A percentile compares a stretch with the other conserved stretches of the same genome.
These are phyloP conservation scores for Lepidurus apus DNA, from an alignment of 1,140 invertebrate genomes.

Conservation along the genomic window DNA sequence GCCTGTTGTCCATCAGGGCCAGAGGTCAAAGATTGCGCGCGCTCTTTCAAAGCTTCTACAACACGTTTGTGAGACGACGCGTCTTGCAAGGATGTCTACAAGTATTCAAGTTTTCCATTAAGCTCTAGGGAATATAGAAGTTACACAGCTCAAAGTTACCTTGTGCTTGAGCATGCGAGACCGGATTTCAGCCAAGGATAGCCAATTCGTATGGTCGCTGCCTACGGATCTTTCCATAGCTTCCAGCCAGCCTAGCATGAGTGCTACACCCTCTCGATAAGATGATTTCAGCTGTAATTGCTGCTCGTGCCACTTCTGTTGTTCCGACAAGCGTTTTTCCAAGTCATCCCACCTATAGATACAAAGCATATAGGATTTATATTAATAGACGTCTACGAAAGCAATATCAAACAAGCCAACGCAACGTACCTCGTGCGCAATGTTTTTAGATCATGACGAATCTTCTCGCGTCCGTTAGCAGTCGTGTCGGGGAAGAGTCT, in stretches of 20 bases:
- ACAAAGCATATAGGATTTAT: background rate
- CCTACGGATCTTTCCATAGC: constrained; percentile 74
- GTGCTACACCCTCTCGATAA: constrained; percentile 77
- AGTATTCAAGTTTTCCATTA: constrained; percentile 33
- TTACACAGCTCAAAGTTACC: constrained; percentile 30
- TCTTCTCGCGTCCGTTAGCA: constrained; percentile 76
- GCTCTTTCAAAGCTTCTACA: constrained; percentile 82
- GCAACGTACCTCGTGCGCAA: constrained; percentile 53
- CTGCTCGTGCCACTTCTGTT: constrained; percentile 76
- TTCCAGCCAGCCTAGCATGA: constrained; percentile 77
- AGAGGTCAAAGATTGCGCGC: constrained; percentile 60
- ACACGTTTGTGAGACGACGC: constrained; percentile 81
- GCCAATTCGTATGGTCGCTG: constrained; percentile 61
- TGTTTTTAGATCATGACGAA: constrained; percentile 71
- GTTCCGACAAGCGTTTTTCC: constrained; percentile 67
- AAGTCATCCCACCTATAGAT: constrained; percentile 69
- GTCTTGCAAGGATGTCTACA: constrained; percentile 73
- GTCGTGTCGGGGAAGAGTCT: constrained; percentile 85
- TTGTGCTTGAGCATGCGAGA: constrained; percentile 53
- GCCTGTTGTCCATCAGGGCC: constrained; percentile 61
- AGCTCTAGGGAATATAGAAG: constrained; percentile 8
- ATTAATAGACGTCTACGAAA: background rate
- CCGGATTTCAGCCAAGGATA: constrained; percentile 75
- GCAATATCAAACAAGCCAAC: constrained; percentile 26
- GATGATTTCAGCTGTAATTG: constrained; percentile 75